Evolutionary conservation across 2,797 vertebrate genomes (phyloP), one percentile per base, ranked within the genome.

Genomic region (Galagoides demidoff): DNA sequence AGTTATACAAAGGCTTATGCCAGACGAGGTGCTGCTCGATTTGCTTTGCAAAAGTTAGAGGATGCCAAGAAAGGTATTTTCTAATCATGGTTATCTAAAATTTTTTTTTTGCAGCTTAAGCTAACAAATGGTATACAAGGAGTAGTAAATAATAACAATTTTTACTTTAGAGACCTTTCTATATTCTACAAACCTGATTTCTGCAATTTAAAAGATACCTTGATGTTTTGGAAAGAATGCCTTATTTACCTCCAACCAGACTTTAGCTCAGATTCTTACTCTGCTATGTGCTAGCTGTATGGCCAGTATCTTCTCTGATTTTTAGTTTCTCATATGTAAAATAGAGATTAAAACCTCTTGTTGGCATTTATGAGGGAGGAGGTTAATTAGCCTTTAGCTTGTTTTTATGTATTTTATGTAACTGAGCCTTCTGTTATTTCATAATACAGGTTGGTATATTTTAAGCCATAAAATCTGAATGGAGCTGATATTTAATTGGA

Each of bases 1-100:
- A 99, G 98, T 97, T 99, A 99, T 70, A 71, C 97, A 64, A 99
- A 99, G 96, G 99, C 99, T 29, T 99, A 98, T 57, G 96, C 98
- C 2, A 98, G 99, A 90, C 98, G 99, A 98, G 99, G 99, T 71
- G 99, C 99, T 0, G 98, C 99, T 23, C 99, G 99, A 9, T 97
- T 99, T 77, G 99, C 99, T 16, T 98, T 99, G 96, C 98, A 99
- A 85, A 99, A 99, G 83, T 97, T 99, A 61, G 97, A 99, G n/a
- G 98, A 98, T 89, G 99, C 99, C 31, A 99, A 99, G 92, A 99
- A 99, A 99, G 99, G 99, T 90, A 43, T 59, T 78, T 94, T 90
- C 82, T 13, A 83, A 39, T 86, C 55, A 29, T 84, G 20, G 19
- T 43, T 95, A 34, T 71, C 70, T 92, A 29, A 85, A 77, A 37